A percentile compares a stretch with the other conserved stretches of the same genome.
These are phyloP conservation scores for Gobio gobio DNA, from an alignment of 2,113 vertebrate genomes.

Conservation along the genomic window DNA sequence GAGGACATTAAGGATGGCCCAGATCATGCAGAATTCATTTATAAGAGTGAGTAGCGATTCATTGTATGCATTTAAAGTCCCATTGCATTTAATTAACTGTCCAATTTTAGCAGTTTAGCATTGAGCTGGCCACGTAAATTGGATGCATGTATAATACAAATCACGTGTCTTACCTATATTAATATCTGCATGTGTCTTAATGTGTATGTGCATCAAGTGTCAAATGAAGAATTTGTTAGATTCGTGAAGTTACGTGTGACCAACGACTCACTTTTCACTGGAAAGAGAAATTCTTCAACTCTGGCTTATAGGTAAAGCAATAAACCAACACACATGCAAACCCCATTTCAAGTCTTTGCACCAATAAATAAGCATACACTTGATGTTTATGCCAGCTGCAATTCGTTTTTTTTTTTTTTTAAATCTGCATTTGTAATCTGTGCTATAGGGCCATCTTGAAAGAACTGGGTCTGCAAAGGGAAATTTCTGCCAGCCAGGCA, in stretches of 20 bases:
- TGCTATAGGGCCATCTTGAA: slow-evolving; percentile 65
- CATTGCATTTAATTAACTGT: background rate
- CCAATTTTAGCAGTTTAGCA: background rate
- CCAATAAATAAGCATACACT: background rate
- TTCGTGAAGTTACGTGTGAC: slow-evolving; percentile 71
- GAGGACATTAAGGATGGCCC: slow-evolving; percentile 39
- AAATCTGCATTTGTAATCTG: background rate
- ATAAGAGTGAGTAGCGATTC: slow-evolving; percentile 66
- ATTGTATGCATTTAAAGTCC: background rate
- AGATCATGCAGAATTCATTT: slow-evolving; percentile 60
- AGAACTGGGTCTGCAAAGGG: slow-evolving; percentile 72
- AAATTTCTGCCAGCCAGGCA: slow-evolving; percentile 71
- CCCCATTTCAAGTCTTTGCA: background rate
- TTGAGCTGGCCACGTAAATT: background rate
- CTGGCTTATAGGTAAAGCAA: slow-evolving; percentile 69
- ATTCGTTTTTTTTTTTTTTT: background rate
- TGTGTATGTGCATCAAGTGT: slow-evolving; percentile 59
- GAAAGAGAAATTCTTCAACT: slow-evolving; percentile 68
- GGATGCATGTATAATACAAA: background rate
- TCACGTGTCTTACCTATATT: background rate
- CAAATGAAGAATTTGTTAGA: slow-evolving; percentile 61
- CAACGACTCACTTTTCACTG: slow-evolving; percentile 71
- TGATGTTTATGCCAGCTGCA: background rate
- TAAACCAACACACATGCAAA: background rate
- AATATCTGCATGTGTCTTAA: background rate